Evolutionary conservation across 2,113 vertebrate genomes (phyloP), one percentile per base, ranked within the genome.

Genomic region (Irena cyanogastra): DNA sequence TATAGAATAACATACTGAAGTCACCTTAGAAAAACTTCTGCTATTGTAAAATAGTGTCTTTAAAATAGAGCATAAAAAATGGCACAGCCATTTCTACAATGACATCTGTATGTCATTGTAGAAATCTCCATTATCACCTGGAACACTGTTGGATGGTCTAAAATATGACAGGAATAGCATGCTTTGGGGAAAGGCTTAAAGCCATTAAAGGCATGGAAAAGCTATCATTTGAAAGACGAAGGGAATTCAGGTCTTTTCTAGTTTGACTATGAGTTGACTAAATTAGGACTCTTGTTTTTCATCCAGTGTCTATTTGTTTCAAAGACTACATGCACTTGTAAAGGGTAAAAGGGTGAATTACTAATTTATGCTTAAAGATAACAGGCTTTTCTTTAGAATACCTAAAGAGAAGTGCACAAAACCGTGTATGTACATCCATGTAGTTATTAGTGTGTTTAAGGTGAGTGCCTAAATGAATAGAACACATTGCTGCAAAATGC

Each of bases 11-110:
- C 54, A 66, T 91, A 64, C 83, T 69, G 82, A 78, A 95, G 82
- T 85, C 35, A 95, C 82, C 87, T 95, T 69, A 93, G 87, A 68
- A 93, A 94, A 93, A 79, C 59, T 92, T 78, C 33, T 78, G 42
- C 64, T 93, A 37, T 90, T 94, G 91, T 93, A 77, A 76, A 86
- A 83, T 49, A 69, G 39, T 30, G 18, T 16, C 59, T 91, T 93
- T 53, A 45, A 59, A 87, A 88, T 9, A 4, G 12, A 90, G 11
- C 27, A 17, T 49, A 33, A 61, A 65, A 82, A 89, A 63, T 19
- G 31, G 37, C 64, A 68, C 26, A 50, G 70, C 41, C 57, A 50
- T 65, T n/a, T n/a, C n/a, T n/a, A n/a, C n/a, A n/a, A n/a, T n/a
- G n/a, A n/a, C n/a, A 85, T 61, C 41, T 87, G 6, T 69, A 41